Percentiles rank a stretch among this genome's conserved stretches.
These are phyloP conservation scores for Aphelenchoides avenae DNA, from an alignment of 1,140 invertebrate species.

Conservation along the genomic window DNA sequence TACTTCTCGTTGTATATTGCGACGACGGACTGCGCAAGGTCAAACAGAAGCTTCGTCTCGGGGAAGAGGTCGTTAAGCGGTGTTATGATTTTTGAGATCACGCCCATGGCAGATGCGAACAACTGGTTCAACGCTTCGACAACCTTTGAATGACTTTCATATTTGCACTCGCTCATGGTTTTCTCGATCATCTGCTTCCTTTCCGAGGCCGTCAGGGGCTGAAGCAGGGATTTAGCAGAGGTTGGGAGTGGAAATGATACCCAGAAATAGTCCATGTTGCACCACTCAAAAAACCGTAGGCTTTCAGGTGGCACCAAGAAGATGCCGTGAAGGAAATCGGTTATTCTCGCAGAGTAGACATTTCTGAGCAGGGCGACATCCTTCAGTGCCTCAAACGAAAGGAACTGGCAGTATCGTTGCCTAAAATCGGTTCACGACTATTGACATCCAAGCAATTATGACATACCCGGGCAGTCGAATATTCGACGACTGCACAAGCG, in stretches of 20 bases:
- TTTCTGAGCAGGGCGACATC: constrained; percentile 24
- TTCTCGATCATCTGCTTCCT: constrained; percentile 24
- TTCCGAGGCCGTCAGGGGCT: constrained; percentile 20
- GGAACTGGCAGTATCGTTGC: constrained; percentile 30
- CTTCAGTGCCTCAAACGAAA: constrained; percentile 33
- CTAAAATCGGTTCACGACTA: constrained; percentile 24
- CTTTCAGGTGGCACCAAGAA: constrained; percentile 26
- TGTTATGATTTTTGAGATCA: neutral
- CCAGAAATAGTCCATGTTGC: constrained; percentile 23
- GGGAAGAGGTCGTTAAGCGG: constrained; percentile 1
- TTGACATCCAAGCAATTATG: neutral
- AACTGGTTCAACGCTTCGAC: constrained; percentile 19
- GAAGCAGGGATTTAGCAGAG: neutral
- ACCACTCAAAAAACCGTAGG: constrained; percentile 24
- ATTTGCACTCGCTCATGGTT: constrained; percentile 23
- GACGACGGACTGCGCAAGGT: constrained; percentile 20
- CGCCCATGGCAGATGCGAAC: constrained; percentile 1
- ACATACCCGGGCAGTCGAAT: constrained; percentile 32
- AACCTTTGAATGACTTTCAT: constrained; percentile 15
- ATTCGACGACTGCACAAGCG: constrained; percentile 35
- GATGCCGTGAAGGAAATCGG: constrained; percentile 24
- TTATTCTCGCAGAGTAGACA: constrained; percentile 12
- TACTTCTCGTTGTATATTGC: constrained; percentile 6
- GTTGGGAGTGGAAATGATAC: constrained; percentile 30
- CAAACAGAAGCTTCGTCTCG: constrained; percentile 26